phyloP scores from a whole-genome alignment of 2,797 vertebrate genomes.

The Uromys caudimaculatus region DNA sequence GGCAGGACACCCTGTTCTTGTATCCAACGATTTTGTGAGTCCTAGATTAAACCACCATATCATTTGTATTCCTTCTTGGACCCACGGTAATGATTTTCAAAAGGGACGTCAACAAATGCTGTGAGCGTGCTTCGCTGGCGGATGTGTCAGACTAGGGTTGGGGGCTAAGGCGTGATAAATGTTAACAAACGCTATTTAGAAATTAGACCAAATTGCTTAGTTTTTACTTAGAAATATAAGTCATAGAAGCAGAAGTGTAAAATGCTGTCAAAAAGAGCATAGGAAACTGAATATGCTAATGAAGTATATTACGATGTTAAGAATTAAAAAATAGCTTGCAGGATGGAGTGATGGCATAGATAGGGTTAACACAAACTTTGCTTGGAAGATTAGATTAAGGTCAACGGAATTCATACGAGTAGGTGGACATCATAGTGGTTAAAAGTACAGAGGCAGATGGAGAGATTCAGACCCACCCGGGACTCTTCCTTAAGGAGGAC shows the following conservation, averaged over 20 bases:
- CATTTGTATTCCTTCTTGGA: neutral
- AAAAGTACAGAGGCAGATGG: neutral
- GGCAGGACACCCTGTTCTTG: neutral
- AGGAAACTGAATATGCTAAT: neutral
- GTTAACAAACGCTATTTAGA: neutral
- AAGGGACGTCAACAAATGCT: constrained; percentile 1
- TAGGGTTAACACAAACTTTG: neutral
- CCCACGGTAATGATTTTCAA: neutral
- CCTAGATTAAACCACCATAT: neutral
- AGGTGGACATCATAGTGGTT: neutral
- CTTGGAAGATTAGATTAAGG: constrained; percentile 18
- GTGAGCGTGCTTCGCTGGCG: neutral
- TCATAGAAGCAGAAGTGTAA: constrained; percentile 35
- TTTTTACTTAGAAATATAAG: constrained; percentile 52
- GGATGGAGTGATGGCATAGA: neutral
- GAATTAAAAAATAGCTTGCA: neutral
- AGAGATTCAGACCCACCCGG: neutral
- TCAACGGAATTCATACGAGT: constrained; percentile 22
- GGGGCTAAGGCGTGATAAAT: neutral
- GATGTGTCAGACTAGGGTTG: neutral
- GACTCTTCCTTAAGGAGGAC: neutral
- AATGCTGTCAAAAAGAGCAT: neutral
- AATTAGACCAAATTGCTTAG: neutral
- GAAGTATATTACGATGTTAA: neutral
- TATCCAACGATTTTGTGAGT: neutral